Conservation (phyloP, 1,140 invertebrate species). For the Hylyphantes graminicola region DNA sequence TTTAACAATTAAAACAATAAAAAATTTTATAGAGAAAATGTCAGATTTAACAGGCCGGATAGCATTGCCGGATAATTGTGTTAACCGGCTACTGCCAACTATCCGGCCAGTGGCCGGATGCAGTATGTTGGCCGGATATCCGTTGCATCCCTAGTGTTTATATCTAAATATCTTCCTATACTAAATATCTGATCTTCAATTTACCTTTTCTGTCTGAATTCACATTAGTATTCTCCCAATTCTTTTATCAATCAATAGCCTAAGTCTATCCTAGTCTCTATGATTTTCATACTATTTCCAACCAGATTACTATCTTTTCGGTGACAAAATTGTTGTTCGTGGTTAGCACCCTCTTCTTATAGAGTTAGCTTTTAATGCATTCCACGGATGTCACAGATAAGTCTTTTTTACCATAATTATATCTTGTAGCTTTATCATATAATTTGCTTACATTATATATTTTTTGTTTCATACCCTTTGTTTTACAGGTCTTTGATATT, state of each 20-base stretch:
- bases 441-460: slow-evolving; percentile 3
- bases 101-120: too few relatives aligned
- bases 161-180: too few relatives aligned
- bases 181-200: background rate
- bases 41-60: too few relatives aligned
- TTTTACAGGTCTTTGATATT: slow-evolving; percentile 1
- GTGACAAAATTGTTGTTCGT: background rate
- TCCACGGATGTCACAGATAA: slow-evolving; percentile 24
- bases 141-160: too few relatives aligned
- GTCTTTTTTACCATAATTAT: slow-evolving; percentile 9
- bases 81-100: too few relatives aligned
- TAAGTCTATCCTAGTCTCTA: background rate
- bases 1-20: too few relatives aligned
- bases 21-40: too few relatives aligned
- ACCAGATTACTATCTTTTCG: background rate
- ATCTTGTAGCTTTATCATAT: slow-evolving; percentile 2
- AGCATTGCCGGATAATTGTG: too few relatives aligned
- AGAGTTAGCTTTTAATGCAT: slow-evolving; percentile 10
- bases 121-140: too few relatives aligned
- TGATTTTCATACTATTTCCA: background rate
- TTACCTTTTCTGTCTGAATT: background rate
- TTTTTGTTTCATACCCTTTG: slow-evolving; percentile 8
- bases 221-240: background rate
- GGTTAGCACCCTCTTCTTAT: slow-evolving; percentile 20
- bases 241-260: background rate